phyloP scores from a whole-genome alignment of 1,140 invertebrate genomes.

The Piezodorus guildinii region DNA sequence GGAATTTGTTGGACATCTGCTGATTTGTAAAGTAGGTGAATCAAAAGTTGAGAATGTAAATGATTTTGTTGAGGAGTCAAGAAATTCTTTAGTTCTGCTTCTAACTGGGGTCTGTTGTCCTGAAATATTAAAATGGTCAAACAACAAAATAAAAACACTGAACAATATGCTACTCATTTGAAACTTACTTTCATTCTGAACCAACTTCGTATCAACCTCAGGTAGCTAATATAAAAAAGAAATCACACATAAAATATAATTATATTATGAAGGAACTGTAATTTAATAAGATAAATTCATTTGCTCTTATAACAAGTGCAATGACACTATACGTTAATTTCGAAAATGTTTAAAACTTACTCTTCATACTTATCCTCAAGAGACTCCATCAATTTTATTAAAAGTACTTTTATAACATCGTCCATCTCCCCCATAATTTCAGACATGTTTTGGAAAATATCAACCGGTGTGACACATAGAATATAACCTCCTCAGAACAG shows the following conservation, averaged over 20 bases:
- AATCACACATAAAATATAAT: background rate
- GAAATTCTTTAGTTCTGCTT: background rate
- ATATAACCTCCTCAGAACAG: too few relatives aligned
- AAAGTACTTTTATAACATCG: background rate
- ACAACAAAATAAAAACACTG: background rate
- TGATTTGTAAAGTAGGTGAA: background rate
- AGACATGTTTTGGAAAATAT: background rate
- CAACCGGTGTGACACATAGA: too few relatives aligned
- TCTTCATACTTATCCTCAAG: background rate
- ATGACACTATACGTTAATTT: too few relatives aligned
- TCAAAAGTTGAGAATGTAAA: slow-evolving; percentile 8
- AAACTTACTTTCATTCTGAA: slow-evolving; percentile 10
- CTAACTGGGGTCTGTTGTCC: background rate
- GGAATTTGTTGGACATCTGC: background rate
- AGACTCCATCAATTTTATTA: background rate
- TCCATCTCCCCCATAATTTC: background rate
- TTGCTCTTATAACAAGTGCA: too few relatives aligned
- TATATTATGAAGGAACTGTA: background rate
- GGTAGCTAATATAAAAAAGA: background rate
- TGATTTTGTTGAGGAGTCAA: slow-evolving; percentile 9
- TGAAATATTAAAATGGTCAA: background rate
- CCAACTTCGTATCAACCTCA: background rate
- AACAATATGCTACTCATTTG: background rate
- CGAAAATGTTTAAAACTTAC: background rate
- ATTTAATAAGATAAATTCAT: too few relatives aligned